phyloP scores from a whole-genome alignment of 2,797 vertebrate species.

The Poecilia gillii region DNA sequence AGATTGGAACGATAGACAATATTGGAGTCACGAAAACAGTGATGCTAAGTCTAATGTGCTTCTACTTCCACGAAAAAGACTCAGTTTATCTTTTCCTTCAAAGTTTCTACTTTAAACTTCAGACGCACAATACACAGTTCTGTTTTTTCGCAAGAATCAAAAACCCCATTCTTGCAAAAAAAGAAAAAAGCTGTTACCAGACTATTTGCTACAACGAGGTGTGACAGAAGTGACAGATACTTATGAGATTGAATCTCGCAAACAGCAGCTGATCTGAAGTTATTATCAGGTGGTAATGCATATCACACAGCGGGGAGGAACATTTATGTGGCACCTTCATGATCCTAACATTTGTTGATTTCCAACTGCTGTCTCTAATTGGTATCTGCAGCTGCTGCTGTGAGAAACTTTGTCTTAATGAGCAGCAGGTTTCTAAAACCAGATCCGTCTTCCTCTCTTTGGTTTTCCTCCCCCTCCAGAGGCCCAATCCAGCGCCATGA shows the following conservation, averaged over 20 bases:
- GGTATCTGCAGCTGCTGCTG: constrained; percentile 26
- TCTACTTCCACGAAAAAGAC: not conserved
- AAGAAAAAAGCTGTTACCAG: constrained; percentile 11
- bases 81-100: not conserved
- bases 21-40: not conserved
- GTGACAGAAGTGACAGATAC: constrained; percentile 28
- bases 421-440: constrained; percentile 4
- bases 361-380: constrained; percentile 31
- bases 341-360: constrained; percentile 28
- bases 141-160: not conserved
- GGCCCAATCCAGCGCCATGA: constrained; percentile 87
- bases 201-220: constrained; percentile 35
- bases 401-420: constrained; percentile 23
- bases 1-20: not conserved
- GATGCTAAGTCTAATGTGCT: not conserved
- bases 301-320: constrained; percentile 30
- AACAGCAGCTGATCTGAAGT: constrained; percentile 6
- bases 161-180: not conserved
- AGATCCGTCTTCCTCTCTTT: constrained; percentile 5
- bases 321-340: constrained; percentile 14
- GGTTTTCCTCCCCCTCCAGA: constrained; percentile 46
- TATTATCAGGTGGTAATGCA: constrained; percentile 24
- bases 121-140: not conserved
- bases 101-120: not conserved
- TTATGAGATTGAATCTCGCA: constrained; percentile 19